Percentiles rank a stretch among this genome's conserved stretches.
These are phyloP conservation scores for Chelonia mydas DNA, from an alignment of 2,797 vertebrate species.

Conservation along the genomic window DNA sequence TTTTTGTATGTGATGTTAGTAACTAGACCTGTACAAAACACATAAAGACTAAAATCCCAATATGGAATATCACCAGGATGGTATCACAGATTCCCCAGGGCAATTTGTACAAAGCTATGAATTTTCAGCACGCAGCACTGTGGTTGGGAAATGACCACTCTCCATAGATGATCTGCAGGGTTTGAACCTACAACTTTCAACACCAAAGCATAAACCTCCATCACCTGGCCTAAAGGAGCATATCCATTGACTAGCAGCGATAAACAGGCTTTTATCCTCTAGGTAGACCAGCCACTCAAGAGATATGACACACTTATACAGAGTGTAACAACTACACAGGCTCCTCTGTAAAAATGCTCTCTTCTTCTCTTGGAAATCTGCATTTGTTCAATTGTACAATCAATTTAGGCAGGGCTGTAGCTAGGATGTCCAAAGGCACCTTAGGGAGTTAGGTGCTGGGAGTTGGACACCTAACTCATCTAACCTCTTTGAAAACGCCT, in stretches of 20 bases:
- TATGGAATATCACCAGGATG: accelerated
- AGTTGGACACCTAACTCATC: background rate
- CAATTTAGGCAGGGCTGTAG: background rate
- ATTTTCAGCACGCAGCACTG: background rate
- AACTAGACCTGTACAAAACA: background rate
- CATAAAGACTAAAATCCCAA: background rate
- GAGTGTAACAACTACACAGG: background rate
- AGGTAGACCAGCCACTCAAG: background rate
- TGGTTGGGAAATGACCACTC: background rate
- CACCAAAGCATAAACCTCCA: background rate
- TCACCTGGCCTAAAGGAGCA: background rate
- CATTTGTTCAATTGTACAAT: background rate
- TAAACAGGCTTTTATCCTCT: background rate
- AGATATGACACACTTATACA: background rate
- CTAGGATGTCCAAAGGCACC: background rate
- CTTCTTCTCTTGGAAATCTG: background rate
- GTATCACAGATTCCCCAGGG: accelerated
- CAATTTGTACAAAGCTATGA: background rate
- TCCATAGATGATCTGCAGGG: background rate
- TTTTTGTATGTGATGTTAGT: accelerated
- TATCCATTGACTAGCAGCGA: background rate
- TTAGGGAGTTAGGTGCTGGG: background rate
- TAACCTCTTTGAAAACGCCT: background rate
- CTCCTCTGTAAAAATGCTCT: background rate
- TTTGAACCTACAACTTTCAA: background rate